These are phyloP conservation scores for Beris chalybata DNA, from an alignment of 2,888 invertebrate genomes.

Conservation along the genomic window DNA sequence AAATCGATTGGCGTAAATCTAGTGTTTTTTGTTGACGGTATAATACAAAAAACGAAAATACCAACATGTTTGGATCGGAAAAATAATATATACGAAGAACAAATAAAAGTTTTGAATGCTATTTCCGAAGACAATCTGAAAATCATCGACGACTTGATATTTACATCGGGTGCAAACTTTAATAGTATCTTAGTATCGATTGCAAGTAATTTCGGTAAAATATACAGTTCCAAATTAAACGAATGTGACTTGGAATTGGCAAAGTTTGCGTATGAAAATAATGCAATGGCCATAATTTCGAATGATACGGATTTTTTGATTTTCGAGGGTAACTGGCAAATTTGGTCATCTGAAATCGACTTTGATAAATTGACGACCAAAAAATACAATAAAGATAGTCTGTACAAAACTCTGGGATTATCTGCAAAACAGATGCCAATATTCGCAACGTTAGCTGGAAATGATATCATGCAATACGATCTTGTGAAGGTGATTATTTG, in stretches of 20 bases:
- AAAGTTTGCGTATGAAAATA: conserved; percentile 27
- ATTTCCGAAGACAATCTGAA: neutral
- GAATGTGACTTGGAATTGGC: conserved; percentile 39
- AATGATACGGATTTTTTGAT: conserved; percentile 39
- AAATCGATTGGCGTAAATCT: conserved; percentile 10
- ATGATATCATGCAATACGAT: conserved; percentile 33
- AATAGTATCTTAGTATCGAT: conserved; percentile 21
- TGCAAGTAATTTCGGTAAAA: conserved; percentile 15
- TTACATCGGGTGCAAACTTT: conserved; percentile 4
- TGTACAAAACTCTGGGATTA: conserved; percentile 22
- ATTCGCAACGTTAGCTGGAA: conserved; percentile 37
- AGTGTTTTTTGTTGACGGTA: conserved; percentile 27
- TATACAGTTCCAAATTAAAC: conserved; percentile 8
- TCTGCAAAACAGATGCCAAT: conserved; percentile 29
- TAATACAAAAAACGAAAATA: conserved; percentile 4
- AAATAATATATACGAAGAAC: conserved; percentile 7
- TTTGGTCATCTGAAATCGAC: conserved; percentile 33
- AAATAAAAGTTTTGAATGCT: neutral
- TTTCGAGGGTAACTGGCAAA: conserved; percentile 36
- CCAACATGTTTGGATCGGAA: neutral
- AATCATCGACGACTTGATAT: neutral
- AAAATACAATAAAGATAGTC: conserved; percentile 31
- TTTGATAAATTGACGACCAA: conserved; percentile 19
- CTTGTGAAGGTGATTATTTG: conserved; percentile 13
- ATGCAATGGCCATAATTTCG: conserved; percentile 37